Evolutionary conservation across 2,888 invertebrate genomes (phyloP).

Genomic region (Diploptera punctata): DNA sequence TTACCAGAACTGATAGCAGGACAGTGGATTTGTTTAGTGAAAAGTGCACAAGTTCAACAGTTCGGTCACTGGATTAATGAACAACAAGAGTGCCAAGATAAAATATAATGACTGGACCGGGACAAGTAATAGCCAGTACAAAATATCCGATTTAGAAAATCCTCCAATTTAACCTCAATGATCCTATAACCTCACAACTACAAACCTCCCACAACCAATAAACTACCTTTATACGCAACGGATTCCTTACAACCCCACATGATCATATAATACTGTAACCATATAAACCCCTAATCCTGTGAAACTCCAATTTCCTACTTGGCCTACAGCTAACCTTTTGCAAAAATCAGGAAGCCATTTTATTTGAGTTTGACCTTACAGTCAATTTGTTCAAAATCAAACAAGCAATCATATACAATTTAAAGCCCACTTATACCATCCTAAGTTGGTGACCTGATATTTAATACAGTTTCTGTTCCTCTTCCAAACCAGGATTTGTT

Average conservation of each 20-base stretch:
- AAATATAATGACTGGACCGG: conserved; percentile 25
- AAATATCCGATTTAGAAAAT: background rate
- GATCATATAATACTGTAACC: background rate
- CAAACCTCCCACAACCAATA: background rate
- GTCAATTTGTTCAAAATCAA: background rate
- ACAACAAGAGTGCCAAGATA: background rate
- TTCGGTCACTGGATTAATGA: background rate
- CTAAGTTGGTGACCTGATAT: conserved; percentile 21
- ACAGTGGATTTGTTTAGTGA: background rate
- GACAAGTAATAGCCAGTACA: background rate
- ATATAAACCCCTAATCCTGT: background rate
- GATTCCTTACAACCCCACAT: background rate
- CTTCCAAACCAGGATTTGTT: conserved; percentile 16
- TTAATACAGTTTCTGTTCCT: background rate
- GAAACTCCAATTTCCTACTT: background rate
- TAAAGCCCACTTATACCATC: conserved; percentile 8
- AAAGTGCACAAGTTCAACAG: background rate
- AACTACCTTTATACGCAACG: background rate
- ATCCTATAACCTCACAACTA: background rate
- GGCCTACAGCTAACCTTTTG: conserved; percentile 19
- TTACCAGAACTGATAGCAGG: background rate
- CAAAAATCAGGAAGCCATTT: conserved; percentile 21
- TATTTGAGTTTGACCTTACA: conserved; percentile 23
- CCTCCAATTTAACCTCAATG: background rate
- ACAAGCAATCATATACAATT: background rate